These are phyloP conservation scores for Cichladusa arquata DNA, from an alignment of 2,113 vertebrate species.

Conservation along the genomic window DNA sequence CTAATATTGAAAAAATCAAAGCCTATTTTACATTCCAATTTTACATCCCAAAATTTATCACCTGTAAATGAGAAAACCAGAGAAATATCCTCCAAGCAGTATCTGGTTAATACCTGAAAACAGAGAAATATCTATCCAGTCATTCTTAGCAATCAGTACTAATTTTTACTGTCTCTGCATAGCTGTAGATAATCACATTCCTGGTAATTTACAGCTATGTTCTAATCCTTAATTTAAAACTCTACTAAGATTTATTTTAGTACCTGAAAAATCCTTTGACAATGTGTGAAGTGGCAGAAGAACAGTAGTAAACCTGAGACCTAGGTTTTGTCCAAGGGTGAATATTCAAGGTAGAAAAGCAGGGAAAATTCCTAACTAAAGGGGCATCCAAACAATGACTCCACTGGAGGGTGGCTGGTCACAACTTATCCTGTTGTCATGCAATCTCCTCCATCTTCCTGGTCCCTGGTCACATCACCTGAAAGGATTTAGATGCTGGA, in stretches of 20 bases:
- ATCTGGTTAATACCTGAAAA: not conserved
- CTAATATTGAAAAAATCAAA: not conserved
- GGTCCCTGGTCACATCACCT: not conserved
- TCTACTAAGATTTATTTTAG: not conserved
- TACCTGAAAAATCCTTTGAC: not conserved
- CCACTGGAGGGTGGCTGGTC: not conserved
- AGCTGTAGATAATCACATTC: not conserved
- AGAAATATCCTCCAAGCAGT: not conserved
- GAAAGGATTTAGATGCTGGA: not conserved
- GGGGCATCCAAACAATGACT: not conserved
- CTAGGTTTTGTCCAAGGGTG: not conserved
- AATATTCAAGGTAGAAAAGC: not conserved
- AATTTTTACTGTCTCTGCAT: not conserved
- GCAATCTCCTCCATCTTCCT: not conserved
- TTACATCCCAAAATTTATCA: not conserved
- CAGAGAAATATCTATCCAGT: not conserved
- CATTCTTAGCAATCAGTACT: not conserved
- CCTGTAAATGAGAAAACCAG: not conserved
- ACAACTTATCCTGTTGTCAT: not conserved
- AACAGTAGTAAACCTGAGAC: not conserved
- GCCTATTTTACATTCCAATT: not conserved
- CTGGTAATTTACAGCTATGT: conserved; percentile 19
- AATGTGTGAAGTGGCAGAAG: not conserved
- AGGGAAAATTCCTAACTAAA: not conserved
- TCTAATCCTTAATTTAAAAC: conserved; percentile 18